phyloP scores from a whole-genome alignment of 2,797 vertebrate genomes.

The Thripadectes ignobilis region DNA sequence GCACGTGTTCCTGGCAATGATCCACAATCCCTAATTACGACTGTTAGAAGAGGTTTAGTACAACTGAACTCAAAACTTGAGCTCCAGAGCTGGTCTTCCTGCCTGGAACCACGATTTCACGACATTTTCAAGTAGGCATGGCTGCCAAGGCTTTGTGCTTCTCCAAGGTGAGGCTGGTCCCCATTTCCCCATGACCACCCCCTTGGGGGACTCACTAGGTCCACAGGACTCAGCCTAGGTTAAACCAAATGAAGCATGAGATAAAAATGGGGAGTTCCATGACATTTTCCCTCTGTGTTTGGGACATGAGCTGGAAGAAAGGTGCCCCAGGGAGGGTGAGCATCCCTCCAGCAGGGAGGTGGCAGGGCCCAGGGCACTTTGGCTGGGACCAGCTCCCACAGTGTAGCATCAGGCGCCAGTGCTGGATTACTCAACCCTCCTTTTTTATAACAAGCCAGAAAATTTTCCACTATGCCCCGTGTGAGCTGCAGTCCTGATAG shows the following conservation, averaged over 20 bases:
- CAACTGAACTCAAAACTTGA: not conserved
- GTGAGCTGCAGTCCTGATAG: not conserved
- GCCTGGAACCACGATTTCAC: not conserved
- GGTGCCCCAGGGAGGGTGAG: not conserved
- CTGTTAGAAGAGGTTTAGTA: not conserved
- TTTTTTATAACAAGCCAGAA: not conserved
- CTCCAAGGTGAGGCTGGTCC: not conserved
- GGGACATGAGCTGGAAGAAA: not conserved
- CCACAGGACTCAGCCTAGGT: not conserved
- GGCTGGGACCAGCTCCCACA: not conserved
- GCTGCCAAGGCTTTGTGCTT: not conserved
- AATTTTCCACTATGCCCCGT: not conserved
- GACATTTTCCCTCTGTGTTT: not conserved
- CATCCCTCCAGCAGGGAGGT: not conserved
- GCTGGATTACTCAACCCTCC: not conserved
- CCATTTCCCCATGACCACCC: not conserved
- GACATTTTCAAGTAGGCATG: not conserved
- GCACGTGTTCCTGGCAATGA: conserved; percentile 1
- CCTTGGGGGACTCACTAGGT: not conserved
- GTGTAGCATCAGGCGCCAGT: not conserved
- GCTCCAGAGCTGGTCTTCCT: not conserved
- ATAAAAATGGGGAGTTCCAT: not conserved
- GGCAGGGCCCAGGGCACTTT: not conserved
- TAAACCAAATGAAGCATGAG: not conserved
- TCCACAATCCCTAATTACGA: not conserved